These are phyloP conservation scores for Pitangus sulphuratus DNA, from an alignment of 2,797 vertebrate genomes.

Conservation along the genomic window DNA sequence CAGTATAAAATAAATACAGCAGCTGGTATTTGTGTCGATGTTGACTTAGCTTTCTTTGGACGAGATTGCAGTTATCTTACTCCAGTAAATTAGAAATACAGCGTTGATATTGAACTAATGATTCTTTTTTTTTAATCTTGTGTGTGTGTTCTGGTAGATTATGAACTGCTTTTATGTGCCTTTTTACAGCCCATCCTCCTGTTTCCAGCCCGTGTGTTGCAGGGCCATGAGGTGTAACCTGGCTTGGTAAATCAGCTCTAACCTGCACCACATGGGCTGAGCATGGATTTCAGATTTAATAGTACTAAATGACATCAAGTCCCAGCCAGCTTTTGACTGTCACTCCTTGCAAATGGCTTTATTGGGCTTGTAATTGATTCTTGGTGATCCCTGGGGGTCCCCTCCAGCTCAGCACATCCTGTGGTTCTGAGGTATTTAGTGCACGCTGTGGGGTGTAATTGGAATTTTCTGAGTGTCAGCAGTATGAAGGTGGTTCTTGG, in stretches of 20 bases:
- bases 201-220: not conserved
- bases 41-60: not conserved
- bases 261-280: not conserved
- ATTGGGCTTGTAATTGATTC: not conserved
- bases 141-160: not conserved
- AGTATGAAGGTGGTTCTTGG: not conserved
- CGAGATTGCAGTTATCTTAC: not conserved
- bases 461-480: not conserved
- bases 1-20: not conserved
- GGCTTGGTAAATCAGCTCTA: not conserved
- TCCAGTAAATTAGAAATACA: not conserved
- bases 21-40: not conserved
- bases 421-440: not conserved
- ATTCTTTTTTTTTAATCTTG: not conserved
- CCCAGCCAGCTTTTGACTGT: not conserved
- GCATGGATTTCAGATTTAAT: conserved; percentile 25
- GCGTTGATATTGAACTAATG: not conserved
- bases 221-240: not conserved
- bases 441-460: not conserved
- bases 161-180: not conserved
- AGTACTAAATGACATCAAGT: not conserved
- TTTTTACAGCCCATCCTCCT: not conserved
- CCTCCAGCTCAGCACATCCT: not conserved
- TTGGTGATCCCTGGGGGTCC: not conserved
- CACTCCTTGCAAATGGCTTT: not conserved